Evolutionary conservation across 2,113 vertebrate genomes (phyloP).

Genomic region (Scomber scombrus): DNA sequence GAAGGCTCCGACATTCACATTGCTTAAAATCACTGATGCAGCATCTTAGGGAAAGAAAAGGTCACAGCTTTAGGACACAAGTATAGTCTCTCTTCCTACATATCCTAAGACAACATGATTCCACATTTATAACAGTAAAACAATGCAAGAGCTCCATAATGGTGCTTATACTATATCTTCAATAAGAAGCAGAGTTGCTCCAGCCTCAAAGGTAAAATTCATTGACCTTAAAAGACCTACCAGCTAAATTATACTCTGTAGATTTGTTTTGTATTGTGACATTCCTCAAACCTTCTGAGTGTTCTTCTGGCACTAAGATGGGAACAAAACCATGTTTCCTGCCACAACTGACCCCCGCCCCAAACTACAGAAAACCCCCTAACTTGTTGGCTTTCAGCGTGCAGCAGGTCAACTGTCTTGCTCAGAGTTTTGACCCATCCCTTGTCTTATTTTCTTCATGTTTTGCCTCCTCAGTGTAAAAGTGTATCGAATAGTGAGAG

Average conservation of each 20-base stretch:
- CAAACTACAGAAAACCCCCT: constrained; percentile 42
- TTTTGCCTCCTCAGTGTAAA: constrained; percentile 23
- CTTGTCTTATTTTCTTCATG: not conserved
- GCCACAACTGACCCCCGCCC: constrained; percentile 42
- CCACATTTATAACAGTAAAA: not conserved
- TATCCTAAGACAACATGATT: constrained; percentile 14
- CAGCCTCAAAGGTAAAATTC: constrained; percentile 24
- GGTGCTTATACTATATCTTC: not conserved
- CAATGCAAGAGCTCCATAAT: not conserved
- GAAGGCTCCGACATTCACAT: constrained; percentile 19
- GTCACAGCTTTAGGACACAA: constrained; percentile 13
- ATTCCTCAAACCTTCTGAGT: constrained; percentile 51
- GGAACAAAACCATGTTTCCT: constrained; percentile 69
- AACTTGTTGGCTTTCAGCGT: constrained; percentile 6
- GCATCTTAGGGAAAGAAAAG: constrained; percentile 8
- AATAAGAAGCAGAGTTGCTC: not conserved
- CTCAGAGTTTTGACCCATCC: constrained; percentile 7
- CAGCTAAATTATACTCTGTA: constrained; percentile 29
- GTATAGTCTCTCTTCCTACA: not conserved
- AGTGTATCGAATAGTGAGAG: not conserved
- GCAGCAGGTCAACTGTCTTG: constrained; percentile 27
- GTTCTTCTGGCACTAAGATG: constrained; percentile 64
- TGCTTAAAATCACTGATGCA: constrained; percentile 34
- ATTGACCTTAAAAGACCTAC: constrained; percentile 38
- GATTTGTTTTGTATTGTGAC: constrained; percentile 58